These are phyloP conservation scores for Manis pentadactyla DNA, from an alignment of 2,797 vertebrate species.

Conservation along the genomic window DNA sequence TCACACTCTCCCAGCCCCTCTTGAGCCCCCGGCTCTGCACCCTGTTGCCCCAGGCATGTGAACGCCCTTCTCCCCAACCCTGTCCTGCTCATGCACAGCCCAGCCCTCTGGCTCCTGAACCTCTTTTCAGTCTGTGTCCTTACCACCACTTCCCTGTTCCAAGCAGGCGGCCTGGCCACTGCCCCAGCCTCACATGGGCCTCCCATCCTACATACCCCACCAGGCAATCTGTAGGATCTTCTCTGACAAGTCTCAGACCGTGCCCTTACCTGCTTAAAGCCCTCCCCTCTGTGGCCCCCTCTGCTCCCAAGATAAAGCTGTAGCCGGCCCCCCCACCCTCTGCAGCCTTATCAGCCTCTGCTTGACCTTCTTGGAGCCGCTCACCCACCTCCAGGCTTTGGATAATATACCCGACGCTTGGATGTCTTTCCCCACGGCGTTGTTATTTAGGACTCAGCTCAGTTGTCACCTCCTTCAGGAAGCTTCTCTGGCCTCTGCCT, in stretches of 20 bases:
- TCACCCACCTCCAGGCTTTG: background rate
- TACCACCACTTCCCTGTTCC: background rate
- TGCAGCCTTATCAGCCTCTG: background rate
- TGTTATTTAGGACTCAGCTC: background rate
- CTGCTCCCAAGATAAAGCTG: background rate
- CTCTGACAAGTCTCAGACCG: background rate
- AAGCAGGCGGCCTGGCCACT: background rate
- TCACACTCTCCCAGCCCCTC: too few species aligned
- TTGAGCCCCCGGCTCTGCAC: rapidly evolving
- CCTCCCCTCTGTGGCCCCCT: background rate
- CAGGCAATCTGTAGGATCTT: background rate
- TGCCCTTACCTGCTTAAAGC: background rate
- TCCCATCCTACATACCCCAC: background rate
- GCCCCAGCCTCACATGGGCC: background rate
- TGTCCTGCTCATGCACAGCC: rapidly evolving
- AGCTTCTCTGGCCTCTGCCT: constrained; percentile 27
- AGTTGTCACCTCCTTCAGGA: constrained; percentile 36
- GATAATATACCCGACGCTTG: background rate
- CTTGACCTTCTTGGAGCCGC: background rate
- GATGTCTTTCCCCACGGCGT: background rate
- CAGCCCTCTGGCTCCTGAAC: background rate
- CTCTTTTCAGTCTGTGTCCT: background rate
- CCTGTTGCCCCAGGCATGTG: rapidly evolving
- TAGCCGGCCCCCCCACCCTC: background rate
- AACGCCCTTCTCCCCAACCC: background rate